Evolutionary conservation across 2,888 invertebrate genomes (phyloP).

Genomic region (Pristionchus arcanus): DNA sequence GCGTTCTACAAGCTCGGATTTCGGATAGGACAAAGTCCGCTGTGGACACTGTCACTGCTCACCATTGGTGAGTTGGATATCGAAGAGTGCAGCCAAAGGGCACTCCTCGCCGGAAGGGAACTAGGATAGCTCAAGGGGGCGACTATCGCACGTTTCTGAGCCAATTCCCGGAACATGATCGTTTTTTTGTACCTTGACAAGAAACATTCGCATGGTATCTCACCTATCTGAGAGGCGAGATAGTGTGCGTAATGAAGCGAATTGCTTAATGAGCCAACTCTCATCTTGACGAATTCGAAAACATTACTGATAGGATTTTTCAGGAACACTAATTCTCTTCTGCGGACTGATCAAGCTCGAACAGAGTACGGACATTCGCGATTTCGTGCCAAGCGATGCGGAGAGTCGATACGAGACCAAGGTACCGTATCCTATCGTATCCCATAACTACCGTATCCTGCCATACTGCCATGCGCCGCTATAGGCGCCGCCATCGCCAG

Average conservation of each 20-base stretch:
- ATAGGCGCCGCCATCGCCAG: too few species aligned
- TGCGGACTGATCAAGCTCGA: slow-evolving; percentile 34
- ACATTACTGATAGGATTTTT: not conserved
- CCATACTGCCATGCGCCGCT: too few species aligned
- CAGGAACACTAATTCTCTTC: slow-evolving; percentile 30
- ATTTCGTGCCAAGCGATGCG: slow-evolving; percentile 52
- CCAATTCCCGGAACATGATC: too few species aligned
- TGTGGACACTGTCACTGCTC: not conserved
- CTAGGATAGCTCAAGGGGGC: not conserved
- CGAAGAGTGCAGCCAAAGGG: not conserved
- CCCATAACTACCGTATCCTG: too few species aligned
- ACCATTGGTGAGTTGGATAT: slow-evolving; percentile 1
- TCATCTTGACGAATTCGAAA: too few species aligned
- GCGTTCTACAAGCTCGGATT: slow-evolving; percentile 43
- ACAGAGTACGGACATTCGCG: slow-evolving; percentile 53
- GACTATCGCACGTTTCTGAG: too few species aligned
- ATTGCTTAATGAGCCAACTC: too few species aligned
- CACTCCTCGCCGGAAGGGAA: not conserved
- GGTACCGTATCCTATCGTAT: slow-evolving; percentile 5
- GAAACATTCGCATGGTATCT: too few species aligned
- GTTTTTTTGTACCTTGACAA: too few species aligned
- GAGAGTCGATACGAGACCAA: slow-evolving; percentile 44
- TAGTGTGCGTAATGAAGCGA: too few species aligned
- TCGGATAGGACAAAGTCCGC: slow-evolving; percentile 15
- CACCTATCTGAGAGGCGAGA: too few species aligned